A percentile compares a stretch with the other conserved stretches of the same genome.
These are phyloP conservation scores for Protobothrops flavoviridis DNA, from an alignment of 2,113 vertebrate species.

Conservation along the genomic window DNA sequence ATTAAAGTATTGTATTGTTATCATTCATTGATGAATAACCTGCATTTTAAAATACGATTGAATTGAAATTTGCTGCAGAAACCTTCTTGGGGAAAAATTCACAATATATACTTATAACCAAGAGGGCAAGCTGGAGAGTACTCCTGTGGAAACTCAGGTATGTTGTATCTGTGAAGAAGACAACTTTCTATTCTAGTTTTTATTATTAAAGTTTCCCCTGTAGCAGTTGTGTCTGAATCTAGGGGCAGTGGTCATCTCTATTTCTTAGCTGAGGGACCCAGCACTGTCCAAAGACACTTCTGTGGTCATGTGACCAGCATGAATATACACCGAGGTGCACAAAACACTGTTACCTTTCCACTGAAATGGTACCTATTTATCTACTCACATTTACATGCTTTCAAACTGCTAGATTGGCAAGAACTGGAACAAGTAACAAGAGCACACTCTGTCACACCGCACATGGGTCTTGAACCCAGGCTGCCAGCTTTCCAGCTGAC, in stretches of 20 bases:
- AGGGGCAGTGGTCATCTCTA: neutral
- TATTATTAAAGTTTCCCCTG: neutral
- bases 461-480: neutral
- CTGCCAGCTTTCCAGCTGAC: neutral
- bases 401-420: neutral
- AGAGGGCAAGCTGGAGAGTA: conserved; percentile 54
- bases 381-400: neutral
- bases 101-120: conserved; percentile 57
- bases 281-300: neutral
- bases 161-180: neutral
- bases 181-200: neutral
- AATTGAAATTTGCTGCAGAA: conserved; percentile 47
- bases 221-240: neutral
- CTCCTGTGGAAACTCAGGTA: conserved; percentile 54
- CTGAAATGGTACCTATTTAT: neutral
- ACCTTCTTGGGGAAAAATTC: conserved; percentile 64
- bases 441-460: fast-evolving
- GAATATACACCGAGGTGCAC: neutral
- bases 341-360: neutral
- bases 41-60: conserved; percentile 1
- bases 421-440: neutral
- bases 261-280: neutral
- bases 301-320: neutral
- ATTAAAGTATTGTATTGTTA: neutral
- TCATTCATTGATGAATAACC: neutral